Percentiles rank a stretch among this genome's conserved stretches.
phyloP scores from a whole-genome alignment of 2,113 vertebrate genomes.

The Todiramphus saurophagus region DNA sequence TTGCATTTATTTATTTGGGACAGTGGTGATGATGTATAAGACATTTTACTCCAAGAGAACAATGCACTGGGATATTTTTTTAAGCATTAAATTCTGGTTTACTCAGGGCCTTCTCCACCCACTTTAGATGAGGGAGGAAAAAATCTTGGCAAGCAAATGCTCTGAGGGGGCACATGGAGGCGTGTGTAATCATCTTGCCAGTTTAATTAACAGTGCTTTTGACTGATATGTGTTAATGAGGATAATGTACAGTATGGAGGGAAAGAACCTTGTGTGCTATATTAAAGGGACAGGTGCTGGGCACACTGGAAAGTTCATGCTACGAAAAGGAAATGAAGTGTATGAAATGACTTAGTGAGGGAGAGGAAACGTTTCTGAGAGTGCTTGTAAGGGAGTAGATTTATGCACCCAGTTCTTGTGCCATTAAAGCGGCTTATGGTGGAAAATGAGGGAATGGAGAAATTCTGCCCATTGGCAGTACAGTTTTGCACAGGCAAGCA shows the following conservation, averaged over 20 bases:
- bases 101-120: slow-evolving; percentile 59
- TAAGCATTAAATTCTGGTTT: slow-evolving; percentile 52
- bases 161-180: slow-evolving; percentile 61
- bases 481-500: not conserved
- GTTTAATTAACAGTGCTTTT: slow-evolving; percentile 60
- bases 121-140: slow-evolving; percentile 57
- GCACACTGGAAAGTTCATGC: slow-evolving; percentile 56
- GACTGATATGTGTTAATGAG: slow-evolving; percentile 73
- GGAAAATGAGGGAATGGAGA: not conserved
- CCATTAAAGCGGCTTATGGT: not conserved
- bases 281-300: slow-evolving; percentile 72
- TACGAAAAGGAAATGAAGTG: slow-evolving; percentile 21
- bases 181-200: slow-evolving; percentile 61
- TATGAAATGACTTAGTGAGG: not conserved
- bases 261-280: slow-evolving; percentile 62
- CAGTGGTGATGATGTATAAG: slow-evolving; percentile 37
- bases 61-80: slow-evolving; percentile 31
- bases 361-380: slow-evolving; percentile 5
- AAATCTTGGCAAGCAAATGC: slow-evolving; percentile 61
- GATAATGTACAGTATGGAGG: slow-evolving; percentile 73
- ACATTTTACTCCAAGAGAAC: slow-evolving; percentile 43
- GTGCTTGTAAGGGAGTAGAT: not conserved
- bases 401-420: not conserved
- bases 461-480: not conserved
- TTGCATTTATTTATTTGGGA: slow-evolving; percentile 59